Percentiles rank a stretch among this genome's conserved stretches.
These are phyloP conservation scores for Cremastinae sp. DNA, from an alignment of 2,888 invertebrate genomes.

Conservation along the genomic window DNA sequence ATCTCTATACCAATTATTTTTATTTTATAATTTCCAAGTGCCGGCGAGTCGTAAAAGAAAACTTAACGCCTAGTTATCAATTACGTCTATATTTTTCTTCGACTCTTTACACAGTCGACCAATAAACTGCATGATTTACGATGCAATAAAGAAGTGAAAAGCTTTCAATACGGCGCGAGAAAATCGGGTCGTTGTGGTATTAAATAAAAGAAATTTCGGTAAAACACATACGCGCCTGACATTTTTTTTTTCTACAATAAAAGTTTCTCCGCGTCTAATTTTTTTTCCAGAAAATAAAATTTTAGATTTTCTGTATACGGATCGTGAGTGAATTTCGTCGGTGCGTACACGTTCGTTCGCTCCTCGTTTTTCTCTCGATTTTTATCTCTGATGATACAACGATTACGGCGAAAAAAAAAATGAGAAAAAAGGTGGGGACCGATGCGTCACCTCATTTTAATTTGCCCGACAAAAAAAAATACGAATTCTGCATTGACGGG, in stretches of 20 bases:
- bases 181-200: slow-evolving; percentile 36
- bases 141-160: slow-evolving; percentile 27
- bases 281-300: no score
- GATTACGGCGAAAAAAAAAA: slow-evolving; percentile 21
- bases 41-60: neutral
- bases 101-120: no score
- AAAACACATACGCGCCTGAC: slow-evolving; percentile 4
- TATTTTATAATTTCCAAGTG: no score
- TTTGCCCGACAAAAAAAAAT: neutral
- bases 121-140: slow-evolving; percentile 28
- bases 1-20: no score
- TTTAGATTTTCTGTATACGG: no score
- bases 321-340: neutral
- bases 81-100: neutral
- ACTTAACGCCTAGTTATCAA: neutral
- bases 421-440: neutral
- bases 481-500: neutral
- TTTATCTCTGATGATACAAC: neutral
- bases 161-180: slow-evolving; percentile 18
- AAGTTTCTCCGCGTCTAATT: neutral
- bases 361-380: neutral
- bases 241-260: slow-evolving; percentile 21
- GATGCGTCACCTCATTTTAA: slow-evolving; percentile 32
- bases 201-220: slow-evolving; percentile 10
- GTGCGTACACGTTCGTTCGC: neutral